Evolutionary conservation across 2,888 invertebrate species (phyloP).

Genomic region (Xanthia togata): DNA sequence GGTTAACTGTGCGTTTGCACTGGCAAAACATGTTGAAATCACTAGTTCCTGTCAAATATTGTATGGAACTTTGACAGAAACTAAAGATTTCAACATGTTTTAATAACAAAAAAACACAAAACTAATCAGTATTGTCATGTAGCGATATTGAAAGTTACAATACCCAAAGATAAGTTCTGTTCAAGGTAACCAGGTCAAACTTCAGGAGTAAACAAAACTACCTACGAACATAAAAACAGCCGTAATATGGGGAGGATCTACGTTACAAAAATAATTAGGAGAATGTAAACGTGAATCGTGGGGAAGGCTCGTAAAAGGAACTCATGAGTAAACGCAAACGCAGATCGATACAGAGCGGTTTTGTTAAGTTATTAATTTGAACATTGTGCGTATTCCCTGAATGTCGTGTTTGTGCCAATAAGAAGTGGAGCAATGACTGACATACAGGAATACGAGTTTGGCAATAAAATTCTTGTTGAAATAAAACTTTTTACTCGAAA

Average conservation of each 20-base stretch:
- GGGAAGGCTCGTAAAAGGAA: slow-evolving; percentile 35
- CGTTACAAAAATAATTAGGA: slow-evolving; percentile 41
- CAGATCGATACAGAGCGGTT: slow-evolving; percentile 43
- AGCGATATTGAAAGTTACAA: slow-evolving; percentile 10
- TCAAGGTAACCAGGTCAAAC: slow-evolving; percentile 40
- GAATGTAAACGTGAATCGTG: slow-evolving; percentile 29
- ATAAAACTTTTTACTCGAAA: not conserved
- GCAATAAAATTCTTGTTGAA: not conserved
- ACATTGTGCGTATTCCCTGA: slow-evolving; percentile 13
- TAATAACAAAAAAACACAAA: no score
- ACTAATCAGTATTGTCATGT: slow-evolving; percentile 33
- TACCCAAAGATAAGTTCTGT: slow-evolving; percentile 1
- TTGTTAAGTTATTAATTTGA: slow-evolving; percentile 34
- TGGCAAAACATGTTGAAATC: no score
- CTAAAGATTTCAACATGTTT: no score
- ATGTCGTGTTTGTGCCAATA: slow-evolving; percentile 43
- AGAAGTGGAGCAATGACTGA: slow-evolving; percentile 40
- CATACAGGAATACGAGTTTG: slow-evolving; percentile 15
- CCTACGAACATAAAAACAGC: slow-evolving; percentile 23
- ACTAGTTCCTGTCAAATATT: no score
- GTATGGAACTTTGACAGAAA: no score
- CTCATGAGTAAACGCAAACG: slow-evolving; percentile 18
- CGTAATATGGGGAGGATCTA: slow-evolving; percentile 12
- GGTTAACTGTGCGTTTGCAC: no score
- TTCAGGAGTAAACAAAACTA: slow-evolving; percentile 38